Conservation (phyloP, 1,140 invertebrate genomes). For the Cotesia vestalis region DNA sequence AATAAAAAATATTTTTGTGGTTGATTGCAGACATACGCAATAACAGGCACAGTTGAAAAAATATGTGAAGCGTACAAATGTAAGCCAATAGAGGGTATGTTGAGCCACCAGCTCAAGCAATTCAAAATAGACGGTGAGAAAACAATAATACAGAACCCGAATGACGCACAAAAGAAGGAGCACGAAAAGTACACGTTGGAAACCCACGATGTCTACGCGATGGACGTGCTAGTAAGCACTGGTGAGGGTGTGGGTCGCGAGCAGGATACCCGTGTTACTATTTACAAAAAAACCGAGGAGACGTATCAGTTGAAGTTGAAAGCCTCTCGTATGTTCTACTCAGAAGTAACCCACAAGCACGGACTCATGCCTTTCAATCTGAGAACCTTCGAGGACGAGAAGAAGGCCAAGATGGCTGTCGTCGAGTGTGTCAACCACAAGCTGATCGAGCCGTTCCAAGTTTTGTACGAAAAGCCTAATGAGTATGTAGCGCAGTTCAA, state of each 20-base stretch:
- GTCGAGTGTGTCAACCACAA: constrained; percentile 98
- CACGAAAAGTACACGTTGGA: constrained; percentile 97
- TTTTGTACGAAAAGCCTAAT: constrained; percentile 69
- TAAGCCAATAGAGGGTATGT: constrained; percentile 98
- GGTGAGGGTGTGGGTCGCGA: constrained; percentile 92
- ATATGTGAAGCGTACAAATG: constrained; percentile 92
- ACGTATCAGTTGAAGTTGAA: constrained; percentile 97
- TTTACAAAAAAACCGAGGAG: constrained; percentile 99
- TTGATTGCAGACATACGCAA: constrained; percentile 79
- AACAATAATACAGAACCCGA: constrained; percentile 98
- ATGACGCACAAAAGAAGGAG: constrained; percentile 96
- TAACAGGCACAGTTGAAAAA: constrained; percentile 94
- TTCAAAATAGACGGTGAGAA: constrained; percentile 98
- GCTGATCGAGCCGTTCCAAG: constrained; percentile 95
- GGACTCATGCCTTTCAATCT: constrained; percentile 94
- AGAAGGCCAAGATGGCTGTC: constrained; percentile 96
- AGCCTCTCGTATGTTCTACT: constrained; percentile 93
- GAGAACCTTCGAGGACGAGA: constrained; percentile 94
- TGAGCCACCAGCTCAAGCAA: constrained; percentile 97
- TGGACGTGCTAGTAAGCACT: constrained; percentile 96
- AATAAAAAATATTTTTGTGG: constrained; percentile 3
- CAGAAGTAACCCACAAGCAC: constrained; percentile 92
- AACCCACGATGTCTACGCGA: constrained; percentile 94
- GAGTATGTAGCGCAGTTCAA: constrained; percentile 99
- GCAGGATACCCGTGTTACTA: constrained; percentile 92